These are phyloP conservation scores for Augochlora pura DNA, from an alignment of 1,140 invertebrate genomes.

Conservation along the genomic window DNA sequence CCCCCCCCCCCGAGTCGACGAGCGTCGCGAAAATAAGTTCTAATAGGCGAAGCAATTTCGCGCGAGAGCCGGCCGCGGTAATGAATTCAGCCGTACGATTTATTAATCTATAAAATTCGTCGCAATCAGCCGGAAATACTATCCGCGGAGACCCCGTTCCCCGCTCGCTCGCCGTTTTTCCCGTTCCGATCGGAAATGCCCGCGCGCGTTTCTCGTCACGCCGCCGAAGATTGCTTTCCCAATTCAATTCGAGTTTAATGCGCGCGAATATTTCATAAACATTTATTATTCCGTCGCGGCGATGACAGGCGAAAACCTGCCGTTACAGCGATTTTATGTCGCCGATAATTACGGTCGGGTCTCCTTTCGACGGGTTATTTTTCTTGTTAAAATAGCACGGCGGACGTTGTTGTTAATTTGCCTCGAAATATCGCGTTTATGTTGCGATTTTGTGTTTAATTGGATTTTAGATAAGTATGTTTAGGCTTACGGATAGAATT, in stretches of 20 bases:
- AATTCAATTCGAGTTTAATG: not conserved
- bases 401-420: too few species aligned
- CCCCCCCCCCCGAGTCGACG: too few species aligned
- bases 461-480: too few species aligned
- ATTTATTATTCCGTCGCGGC: too few species aligned
- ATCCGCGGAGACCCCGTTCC: not conserved
- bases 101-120: conserved; percentile 34
- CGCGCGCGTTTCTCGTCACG: not conserved
- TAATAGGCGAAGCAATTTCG: conserved; percentile 13
- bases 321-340: too few species aligned
- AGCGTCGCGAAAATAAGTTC: conserved; percentile 30
- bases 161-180: not conserved
- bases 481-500: too few species aligned
- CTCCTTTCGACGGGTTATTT: too few species aligned
- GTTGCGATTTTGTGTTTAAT: too few species aligned
- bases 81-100: conserved; percentile 40
- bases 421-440: too few species aligned
- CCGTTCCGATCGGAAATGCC: not conserved
- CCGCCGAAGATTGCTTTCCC: not conserved
- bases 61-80: not conserved
- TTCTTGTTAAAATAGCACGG: too few species aligned
- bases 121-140: not conserved
- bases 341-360: too few species aligned
- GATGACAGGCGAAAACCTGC: too few species aligned
- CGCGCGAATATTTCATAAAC: not conserved